Base-by-base conservation (phyloP, 2,113 vertebrate species). In the Grammomys surdaster region DNA sequence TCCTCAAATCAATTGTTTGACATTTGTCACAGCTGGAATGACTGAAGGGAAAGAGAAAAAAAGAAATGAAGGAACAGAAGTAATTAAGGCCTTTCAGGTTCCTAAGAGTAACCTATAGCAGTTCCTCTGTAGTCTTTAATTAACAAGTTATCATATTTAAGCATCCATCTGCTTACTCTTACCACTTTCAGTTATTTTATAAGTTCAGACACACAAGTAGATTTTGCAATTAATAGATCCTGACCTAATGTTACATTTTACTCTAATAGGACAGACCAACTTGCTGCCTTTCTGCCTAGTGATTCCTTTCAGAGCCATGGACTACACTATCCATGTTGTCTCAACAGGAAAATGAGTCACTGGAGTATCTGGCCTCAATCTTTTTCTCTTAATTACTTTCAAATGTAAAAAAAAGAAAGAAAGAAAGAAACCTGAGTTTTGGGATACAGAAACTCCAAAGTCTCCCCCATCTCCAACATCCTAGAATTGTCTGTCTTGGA, bases 1-100 rank as follows among this genome's bases (percentile, higher is more conserved):
- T 77, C 80, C 85, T 95, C 85, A 94, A 93, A 93, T 81, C 26
- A 94, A 88, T 70, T 86, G 87, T 54, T 5, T 93, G 78, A 48
- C 31, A 75, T 85, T 65, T 96, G n/a, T 93, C 91, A 26, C 92
- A 16, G 51, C 80, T 92, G 36, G 69, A 92, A 94, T 65, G 87
- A 90, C 76, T 67, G 7, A 92, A 67, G 33, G 17, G 4, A 80
- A 82, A 19, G 43, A 76, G 76, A 82, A 43, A 5, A 76, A 9
- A 40, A 94, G 28, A 12, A 88, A 90, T 56, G 14, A 84, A 77
- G 28, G 10, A 28, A 82, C 5, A 26, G 20, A 92, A 72, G 36
- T 26, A 94, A 84, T 54, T 12, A 94, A 96, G 73, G 70, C 16
- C 22, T 26, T 26, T 75, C 28, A 90, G 84, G 16, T 4, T 75